Evolutionary conservation across 2,113 vertebrate species (phyloP).

Genomic region (Clinocottus analis): DNA sequence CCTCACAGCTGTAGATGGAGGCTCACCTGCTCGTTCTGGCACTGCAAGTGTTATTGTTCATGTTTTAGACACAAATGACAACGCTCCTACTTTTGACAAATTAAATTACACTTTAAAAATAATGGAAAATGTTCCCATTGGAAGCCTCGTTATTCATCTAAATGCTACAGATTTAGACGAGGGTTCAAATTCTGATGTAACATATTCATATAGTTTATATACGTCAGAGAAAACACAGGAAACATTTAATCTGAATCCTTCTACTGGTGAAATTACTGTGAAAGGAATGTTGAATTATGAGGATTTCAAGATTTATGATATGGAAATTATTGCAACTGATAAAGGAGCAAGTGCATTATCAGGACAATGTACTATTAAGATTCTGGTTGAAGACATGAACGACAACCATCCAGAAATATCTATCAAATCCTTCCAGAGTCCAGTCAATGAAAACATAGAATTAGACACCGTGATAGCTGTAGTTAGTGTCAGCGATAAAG

Average conservation of each 20-base stretch:
- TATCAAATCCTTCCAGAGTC: slow-evolving; percentile 72
- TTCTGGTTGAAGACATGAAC: slow-evolving; percentile 81
- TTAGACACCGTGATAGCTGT: slow-evolving; percentile 65
- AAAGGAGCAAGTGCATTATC: slow-evolving; percentile 71
- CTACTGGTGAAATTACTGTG: slow-evolving; percentile 80
- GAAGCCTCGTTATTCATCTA: slow-evolving; percentile 51
- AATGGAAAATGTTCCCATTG: slow-evolving; percentile 61
- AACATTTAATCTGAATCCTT: slow-evolving; percentile 75
- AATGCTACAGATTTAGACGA: slow-evolving; percentile 72
- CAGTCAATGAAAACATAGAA: slow-evolving; percentile 57
- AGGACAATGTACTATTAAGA: slow-evolving; percentile 79
- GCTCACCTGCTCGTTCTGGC: slow-evolving; percentile 60
- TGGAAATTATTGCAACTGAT: slow-evolving; percentile 78
- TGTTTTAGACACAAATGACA: slow-evolving; percentile 71
- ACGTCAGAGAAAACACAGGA: slow-evolving; percentile 60
- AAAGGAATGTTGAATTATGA: slow-evolving; percentile 81
- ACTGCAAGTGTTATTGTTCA: slow-evolving; percentile 59
- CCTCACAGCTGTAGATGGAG: slow-evolving; percentile 69
- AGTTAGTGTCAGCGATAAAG: slow-evolving; percentile 64
- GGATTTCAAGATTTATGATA: slow-evolving; percentile 74
- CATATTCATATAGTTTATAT: slow-evolving; percentile 63
- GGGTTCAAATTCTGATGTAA: slow-evolving; percentile 65
- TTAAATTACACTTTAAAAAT: slow-evolving; percentile 46
- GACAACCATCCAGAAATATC: slow-evolving; percentile 81
- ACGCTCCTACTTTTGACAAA: slow-evolving; percentile 62